Evolutionary conservation across 2,797 vertebrate species (phyloP).

Genomic region (Sebastes umbrosus): DNA sequence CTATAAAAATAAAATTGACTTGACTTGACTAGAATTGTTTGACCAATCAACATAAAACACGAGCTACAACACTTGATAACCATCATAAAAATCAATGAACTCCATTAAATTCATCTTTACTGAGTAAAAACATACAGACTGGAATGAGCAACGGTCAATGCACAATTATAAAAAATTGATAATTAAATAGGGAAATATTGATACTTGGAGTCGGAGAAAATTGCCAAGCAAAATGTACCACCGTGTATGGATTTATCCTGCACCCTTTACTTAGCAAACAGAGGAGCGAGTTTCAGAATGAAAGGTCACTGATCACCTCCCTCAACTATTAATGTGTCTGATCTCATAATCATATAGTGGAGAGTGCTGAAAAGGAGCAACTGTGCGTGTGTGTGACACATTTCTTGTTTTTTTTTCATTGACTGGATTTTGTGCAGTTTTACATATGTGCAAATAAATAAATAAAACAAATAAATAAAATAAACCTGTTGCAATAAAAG

Average conservation of each 20-base stretch:
- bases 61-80: too few relatives aligned
- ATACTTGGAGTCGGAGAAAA: conserved; percentile 16
- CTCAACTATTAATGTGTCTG: conserved; percentile 21
- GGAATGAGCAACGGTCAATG: neutral
- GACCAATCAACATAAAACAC: neutral
- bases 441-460: too few relatives aligned
- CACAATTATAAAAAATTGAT: conserved; percentile 27
- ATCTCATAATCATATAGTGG: conserved; percentile 27
- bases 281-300: conserved; percentile 8
- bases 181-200: conserved; percentile 33
- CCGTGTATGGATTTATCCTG: conserved; percentile 23
- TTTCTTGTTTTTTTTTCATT: too few relatives aligned
- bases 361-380: neutral
- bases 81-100: conserved; percentile 8
- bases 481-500: neutral
- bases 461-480: too few relatives aligned
- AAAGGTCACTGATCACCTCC: conserved; percentile 46
- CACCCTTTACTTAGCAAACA: conserved; percentile 25
- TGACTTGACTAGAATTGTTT: neutral
- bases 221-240: conserved; percentile 21
- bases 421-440: too few relatives aligned
- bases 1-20: neutral
- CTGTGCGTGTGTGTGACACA: neutral
- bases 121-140: neutral
- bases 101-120: neutral